Evolutionary conservation across 2,888 invertebrate species (phyloP).

Genomic region (Scaptomyza caliginosa): DNA sequence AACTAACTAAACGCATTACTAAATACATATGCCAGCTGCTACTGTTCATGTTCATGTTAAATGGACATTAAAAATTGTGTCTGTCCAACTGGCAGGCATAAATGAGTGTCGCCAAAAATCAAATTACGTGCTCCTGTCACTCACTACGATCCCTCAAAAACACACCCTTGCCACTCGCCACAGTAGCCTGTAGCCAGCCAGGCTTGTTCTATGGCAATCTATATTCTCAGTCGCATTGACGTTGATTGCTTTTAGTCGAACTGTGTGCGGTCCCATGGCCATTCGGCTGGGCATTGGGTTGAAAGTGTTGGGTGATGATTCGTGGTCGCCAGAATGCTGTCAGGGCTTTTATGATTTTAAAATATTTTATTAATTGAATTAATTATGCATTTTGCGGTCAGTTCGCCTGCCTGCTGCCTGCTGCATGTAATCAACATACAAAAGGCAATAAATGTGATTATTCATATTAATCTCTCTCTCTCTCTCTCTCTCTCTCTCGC

Average conservation of each 20-base stretch:
- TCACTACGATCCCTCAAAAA: conserved; percentile 1
- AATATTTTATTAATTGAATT: conserved; percentile 73
- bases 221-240: conserved; percentile 44
- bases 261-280: conserved; percentile 32
- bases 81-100: conserved; percentile 34
- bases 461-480: too few relatives aligned
- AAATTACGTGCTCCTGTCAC: conserved; percentile 57
- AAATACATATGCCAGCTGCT: background rate
- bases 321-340: conserved; percentile 28
- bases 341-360: conserved; percentile 63
- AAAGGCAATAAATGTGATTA: background rate
- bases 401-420: conserved; percentile 6
- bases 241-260: conserved; percentile 72
- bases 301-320: background rate
- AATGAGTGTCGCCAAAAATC: conserved; percentile 63
- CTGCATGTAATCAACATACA: conserved; percentile 28
- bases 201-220: background rate
- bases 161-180: background rate
- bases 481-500: too few relatives aligned
- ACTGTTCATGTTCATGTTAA: conserved; percentile 3
- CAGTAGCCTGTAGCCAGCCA: too few relatives aligned
- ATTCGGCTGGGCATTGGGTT: conserved; percentile 18
- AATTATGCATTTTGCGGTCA: conserved; percentile 70
- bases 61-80: conserved; percentile 30
- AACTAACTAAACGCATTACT: background rate